A percentile compares a stretch with the other conserved stretches of the same genome.
These are phyloP conservation scores for Troides helena DNA, from an alignment of 2,888 invertebrate species.

Conservation along the genomic window DNA sequence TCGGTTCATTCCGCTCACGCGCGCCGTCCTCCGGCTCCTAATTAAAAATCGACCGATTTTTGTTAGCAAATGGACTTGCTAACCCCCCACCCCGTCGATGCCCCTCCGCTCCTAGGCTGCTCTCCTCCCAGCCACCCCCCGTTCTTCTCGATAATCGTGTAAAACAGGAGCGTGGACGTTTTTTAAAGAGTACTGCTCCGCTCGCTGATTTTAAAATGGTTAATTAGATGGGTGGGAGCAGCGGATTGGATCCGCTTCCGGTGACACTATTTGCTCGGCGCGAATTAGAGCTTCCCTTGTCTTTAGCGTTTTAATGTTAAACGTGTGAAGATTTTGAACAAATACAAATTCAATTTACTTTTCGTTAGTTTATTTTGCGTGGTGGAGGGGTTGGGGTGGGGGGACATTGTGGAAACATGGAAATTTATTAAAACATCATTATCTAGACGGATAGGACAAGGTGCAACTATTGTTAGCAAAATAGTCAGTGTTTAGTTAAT, in stretches of 20 bases:
- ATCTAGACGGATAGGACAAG: no score
- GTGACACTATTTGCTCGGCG: conserved; percentile 26
- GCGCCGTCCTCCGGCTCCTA: conserved; percentile 59
- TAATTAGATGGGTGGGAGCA: conserved; percentile 37
- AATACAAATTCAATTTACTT: no score
- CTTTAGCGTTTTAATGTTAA: conserved; percentile 4
- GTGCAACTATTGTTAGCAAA: no score
- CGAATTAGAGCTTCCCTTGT: conserved; percentile 18
- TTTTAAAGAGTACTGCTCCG: conserved; percentile 41
- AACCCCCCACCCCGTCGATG: conserved; percentile 32
- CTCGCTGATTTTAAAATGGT: conserved; percentile 44
- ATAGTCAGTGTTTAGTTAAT: no score
- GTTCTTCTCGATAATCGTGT: conserved; percentile 42
- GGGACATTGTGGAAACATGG: no score
- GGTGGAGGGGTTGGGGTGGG: no score
- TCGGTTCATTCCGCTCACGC: conserved; percentile 68
- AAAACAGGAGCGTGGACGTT: conserved; percentile 43
- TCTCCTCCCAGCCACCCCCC: no score
- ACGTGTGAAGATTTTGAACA: no score
- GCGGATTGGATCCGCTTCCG: conserved; percentile 19
- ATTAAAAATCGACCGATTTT: conserved; percentile 79
- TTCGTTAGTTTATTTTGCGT: no score
- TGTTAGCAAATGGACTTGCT: conserved; percentile 66
- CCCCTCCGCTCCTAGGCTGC: no score
- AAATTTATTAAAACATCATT: no score